These are phyloP conservation scores for Pituophis catenifer DNA, from an alignment of 2,113 vertebrate genomes.

Conservation along the genomic window DNA sequence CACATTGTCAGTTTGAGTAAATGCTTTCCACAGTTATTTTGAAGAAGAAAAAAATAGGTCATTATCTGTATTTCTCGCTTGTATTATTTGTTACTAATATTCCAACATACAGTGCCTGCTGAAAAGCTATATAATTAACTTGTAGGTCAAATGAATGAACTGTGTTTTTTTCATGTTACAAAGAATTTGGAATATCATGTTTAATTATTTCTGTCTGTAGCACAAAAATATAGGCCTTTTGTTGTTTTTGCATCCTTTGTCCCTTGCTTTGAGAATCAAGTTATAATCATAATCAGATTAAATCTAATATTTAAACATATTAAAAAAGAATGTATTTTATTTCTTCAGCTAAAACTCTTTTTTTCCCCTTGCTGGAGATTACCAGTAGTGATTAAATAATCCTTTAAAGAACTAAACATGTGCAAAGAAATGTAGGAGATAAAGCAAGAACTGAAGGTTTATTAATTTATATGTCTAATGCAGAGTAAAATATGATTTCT, in stretches of 20 bases:
- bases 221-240: neutral
- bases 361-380: conserved; percentile 58
- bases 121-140: conserved; percentile 29
- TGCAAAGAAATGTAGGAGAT: conserved; percentile 49
- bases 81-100: conserved; percentile 53
- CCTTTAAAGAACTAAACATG: conserved; percentile 59
- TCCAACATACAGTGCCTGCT: conserved; percentile 20
- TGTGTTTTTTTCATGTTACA: neutral
- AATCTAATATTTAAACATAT: conserved; percentile 58
- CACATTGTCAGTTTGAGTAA: conserved; percentile 67
- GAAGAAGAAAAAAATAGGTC: conserved; percentile 63
- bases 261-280: conserved; percentile 38
- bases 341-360: conserved; percentile 55
- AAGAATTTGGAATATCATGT: neutral
- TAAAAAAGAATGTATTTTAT: conserved; percentile 29
- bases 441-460: conserved; percentile 51
- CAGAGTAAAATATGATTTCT: conserved; percentile 45
- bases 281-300: conserved; percentile 65
- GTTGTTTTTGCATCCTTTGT: conserved; percentile 21
- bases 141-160: neutral
- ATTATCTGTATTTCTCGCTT: conserved; percentile 68
- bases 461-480: conserved; percentile 50
- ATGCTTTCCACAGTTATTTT: conserved; percentile 53
- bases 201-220: neutral
- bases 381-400: conserved; percentile 59